Percentiles rank a stretch among this genome's conserved stretches.
Conservation (phyloP, 2,888 invertebrate genomes). For the Exephanes ischioxanthus region DNA sequence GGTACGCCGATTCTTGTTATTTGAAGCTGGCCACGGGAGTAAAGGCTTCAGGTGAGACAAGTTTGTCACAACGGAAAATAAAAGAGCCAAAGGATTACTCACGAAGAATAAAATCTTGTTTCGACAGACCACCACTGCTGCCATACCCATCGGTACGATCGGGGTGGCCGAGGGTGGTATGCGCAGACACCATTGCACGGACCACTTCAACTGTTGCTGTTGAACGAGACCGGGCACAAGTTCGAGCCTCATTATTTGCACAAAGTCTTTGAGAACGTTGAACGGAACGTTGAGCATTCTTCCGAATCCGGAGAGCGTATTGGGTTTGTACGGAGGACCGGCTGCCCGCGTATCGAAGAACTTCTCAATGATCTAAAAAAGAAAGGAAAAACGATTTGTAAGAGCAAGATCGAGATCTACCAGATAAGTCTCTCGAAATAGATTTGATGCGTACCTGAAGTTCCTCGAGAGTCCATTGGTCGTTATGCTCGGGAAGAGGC, state of each 20-base stretch:
- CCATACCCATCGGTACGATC: constrained; percentile 95
- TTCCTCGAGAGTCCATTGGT: constrained; percentile 95
- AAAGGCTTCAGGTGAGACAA: not conserved
- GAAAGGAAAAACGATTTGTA: constrained; percentile 34
- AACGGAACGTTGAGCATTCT: constrained; percentile 94
- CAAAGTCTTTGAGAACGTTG: constrained; percentile 95
- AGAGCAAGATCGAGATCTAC: no score
- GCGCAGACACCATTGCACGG: constrained; percentile 95
- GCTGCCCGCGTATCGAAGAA: constrained; percentile 97
- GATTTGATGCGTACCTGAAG: constrained; percentile 87
- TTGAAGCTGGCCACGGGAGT: constrained; percentile 87
- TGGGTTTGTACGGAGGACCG: constrained; percentile 96
- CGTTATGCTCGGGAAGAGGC: constrained; percentile 93
- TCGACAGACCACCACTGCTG: constrained; percentile 93
- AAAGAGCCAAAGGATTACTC: constrained; percentile 83
- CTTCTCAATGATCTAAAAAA: constrained; percentile 92
- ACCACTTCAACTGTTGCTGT: constrained; percentile 92
- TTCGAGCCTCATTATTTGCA: constrained; percentile 93
- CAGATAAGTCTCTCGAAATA: not conserved
- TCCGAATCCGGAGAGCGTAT: constrained; percentile 94
- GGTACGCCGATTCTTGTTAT: constrained; percentile 89
- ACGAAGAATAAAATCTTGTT: constrained; percentile 97
- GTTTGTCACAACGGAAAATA: not conserved
- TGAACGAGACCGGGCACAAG: constrained; percentile 88
- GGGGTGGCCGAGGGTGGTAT: constrained; percentile 95